Evolutionary conservation across 2,113 vertebrate species (phyloP), one percentile per base, ranked within the genome.

Genomic region (Phrynosoma platyrhinos): DNA sequence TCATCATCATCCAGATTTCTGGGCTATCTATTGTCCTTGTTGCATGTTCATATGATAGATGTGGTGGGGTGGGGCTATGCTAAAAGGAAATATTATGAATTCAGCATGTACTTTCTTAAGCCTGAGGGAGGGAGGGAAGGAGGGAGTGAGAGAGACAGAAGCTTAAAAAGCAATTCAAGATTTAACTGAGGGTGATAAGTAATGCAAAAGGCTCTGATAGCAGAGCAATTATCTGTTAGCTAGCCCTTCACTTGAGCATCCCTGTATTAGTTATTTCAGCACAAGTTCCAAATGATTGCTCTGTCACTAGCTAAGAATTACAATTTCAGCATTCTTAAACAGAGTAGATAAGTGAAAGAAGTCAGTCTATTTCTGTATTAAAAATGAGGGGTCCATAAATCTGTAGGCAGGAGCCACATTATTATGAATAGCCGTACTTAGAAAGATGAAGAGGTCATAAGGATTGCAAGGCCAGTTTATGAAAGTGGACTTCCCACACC

Each of bases 131-230:
- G 14, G 55, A 58, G 5, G 55, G 55, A 58, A 9, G 10, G 14
- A 58, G 55, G 10, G 10, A 58, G 36, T 36, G 90, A 86, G 95
- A 91, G 94, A 89, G 58, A 88, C 76, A 76, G 53, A 90, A 91
- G 79, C 91, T 92, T 92, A 91, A 92, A 94, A 94, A 94, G 69
- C 90, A 90, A 88, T 92, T 95, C 90, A 90, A 79, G 92, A 84
- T 90, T 90, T 94, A 92, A 93, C 88, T 80, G 86, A 86, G 72
- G 64, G 84, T 47, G 62, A 89, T 90, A 93, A 94, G 87, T 93
- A 88, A 92, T 90, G 82, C 13, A 91, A 87, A 92, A 80, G 68
- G 81, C 53, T 93, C 88, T 92, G 90, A 91, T 88, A 85, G 91
- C 81, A 42, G 36, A 87, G 91, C 92, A 94, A 95, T 94, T 86